Conservation (phyloP, 2,797 vertebrate genomes). For the Eidolon dupreanum region DNA sequence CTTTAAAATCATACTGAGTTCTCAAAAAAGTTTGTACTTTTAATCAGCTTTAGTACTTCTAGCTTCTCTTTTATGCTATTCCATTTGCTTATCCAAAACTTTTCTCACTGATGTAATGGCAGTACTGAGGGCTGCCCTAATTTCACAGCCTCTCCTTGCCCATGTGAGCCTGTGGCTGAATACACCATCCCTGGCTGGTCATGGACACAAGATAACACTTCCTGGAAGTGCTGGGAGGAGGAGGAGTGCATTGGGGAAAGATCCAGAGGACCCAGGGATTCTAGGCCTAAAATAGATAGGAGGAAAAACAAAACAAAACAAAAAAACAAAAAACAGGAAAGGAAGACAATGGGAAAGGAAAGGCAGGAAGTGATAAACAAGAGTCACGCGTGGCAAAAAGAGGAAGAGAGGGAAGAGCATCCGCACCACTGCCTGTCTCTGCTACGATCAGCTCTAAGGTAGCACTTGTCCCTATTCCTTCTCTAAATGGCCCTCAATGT, state of each 20-base stretch:
- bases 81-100: background rate
- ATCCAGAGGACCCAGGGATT: background rate
- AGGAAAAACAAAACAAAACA: background rate
- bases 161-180: background rate
- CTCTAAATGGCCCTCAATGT: background rate
- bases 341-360: background rate
- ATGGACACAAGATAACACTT: background rate
- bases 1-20: background rate
- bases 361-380: background rate
- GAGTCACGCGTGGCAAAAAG: background rate
- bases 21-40: background rate
- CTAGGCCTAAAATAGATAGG: background rate
- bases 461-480: background rate
- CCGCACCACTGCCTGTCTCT: fast-evolving
- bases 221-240: background rate
- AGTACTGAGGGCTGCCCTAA: background rate
- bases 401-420: background rate
- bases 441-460: fast-evolving
- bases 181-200: background rate
- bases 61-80: background rate
- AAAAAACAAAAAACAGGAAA: background rate
- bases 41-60: background rate
- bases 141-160: background rate
- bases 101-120: background rate
- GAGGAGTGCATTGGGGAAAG: background rate